A percentile compares a stretch with the other conserved stretches of the same genome.
Conservation (phyloP, 2,888 invertebrate genomes). For the Trichacis sp. region DNA sequence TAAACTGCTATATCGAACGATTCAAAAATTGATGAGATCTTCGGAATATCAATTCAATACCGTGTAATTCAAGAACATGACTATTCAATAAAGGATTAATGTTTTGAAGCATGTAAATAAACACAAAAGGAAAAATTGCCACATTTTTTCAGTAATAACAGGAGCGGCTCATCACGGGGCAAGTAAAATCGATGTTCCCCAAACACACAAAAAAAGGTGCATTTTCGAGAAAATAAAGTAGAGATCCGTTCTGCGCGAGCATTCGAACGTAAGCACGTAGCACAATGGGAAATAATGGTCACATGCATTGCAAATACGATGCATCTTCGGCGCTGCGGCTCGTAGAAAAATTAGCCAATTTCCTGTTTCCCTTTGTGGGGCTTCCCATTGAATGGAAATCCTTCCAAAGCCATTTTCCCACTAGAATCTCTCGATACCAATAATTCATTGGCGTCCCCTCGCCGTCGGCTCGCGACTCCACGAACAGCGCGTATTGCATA, state of each 20-base stretch:
- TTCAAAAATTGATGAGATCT: no score
- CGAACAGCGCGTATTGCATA: slow-evolving; percentile 21
- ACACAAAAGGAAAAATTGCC: neutral
- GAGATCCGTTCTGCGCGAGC: slow-evolving; percentile 6
- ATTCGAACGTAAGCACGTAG: slow-evolving; percentile 13
- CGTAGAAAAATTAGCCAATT: slow-evolving; percentile 52
- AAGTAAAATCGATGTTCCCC: neutral
- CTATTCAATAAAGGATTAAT: no score
- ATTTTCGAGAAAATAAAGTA: neutral
- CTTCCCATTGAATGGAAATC: slow-evolving; percentile 41
- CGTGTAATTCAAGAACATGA: no score
- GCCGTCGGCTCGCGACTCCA: slow-evolving; percentile 16
- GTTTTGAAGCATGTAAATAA: no score
- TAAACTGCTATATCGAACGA: no score
- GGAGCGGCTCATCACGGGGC: neutral
- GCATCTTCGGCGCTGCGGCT: slow-evolving; percentile 22
- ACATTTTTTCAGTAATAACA: neutral
- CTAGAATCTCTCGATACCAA: slow-evolving; percentile 44
- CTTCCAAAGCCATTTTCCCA: slow-evolving; percentile 22
- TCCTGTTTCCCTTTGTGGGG: slow-evolving; percentile 47
- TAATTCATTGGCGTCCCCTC: slow-evolving; percentile 46
- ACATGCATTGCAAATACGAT: slow-evolving; percentile 31
- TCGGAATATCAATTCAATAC: no score
- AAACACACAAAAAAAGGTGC: no score
- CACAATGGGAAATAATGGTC: slow-evolving; percentile 26